Evolutionary conservation across 2,113 vertebrate species (phyloP), one percentile per base, ranked within the genome.

Genomic region (Condylura cristata): DNA sequence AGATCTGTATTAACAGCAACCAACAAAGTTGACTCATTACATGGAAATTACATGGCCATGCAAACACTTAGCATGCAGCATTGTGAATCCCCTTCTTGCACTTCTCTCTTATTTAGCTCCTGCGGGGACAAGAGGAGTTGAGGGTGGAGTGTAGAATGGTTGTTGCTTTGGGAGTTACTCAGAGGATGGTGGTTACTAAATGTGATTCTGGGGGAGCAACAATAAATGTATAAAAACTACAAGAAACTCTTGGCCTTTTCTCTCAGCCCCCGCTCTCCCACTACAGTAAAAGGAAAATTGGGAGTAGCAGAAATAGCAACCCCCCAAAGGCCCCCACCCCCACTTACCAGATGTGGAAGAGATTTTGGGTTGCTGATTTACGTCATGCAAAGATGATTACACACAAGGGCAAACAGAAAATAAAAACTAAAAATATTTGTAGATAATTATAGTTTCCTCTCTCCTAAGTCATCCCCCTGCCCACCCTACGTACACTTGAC

Each of bases 161-260:
- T 56, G 39, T 60, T 84, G 82, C 81, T 86, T 92, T 37, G 37
- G 91, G 34, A 95, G 58, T 96, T 92, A 89, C 96, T 96, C 95
- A 97, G 92, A 41, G 37, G 75, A 74, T 75, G 93, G 88, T 90
- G 95, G 92, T 87, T 92, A 82, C 95, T 95, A 96, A 95, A 95
- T 80, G 82, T 76, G 70, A 66, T 32, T 26, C 44, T 48, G 71
- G 46, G 48, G 68, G 46, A 97, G 58, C 63, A 82, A 70, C 70
- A 78, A 90, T 85, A 93, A 79, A 95, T 85, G 39, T 91, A 37
- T 58, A 63, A 78, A 94, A 78, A 82, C 51, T 81, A 89, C 60
- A 39, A 70, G 85, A 81, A 95, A 95, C 63, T 79, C 78, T 81
- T 90, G 63, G 74, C 81, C 95, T 96, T 93, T 93, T 68, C 95